Conservation (phyloP, 2,113 vertebrate genomes). For the Phaetusa simplex region DNA sequence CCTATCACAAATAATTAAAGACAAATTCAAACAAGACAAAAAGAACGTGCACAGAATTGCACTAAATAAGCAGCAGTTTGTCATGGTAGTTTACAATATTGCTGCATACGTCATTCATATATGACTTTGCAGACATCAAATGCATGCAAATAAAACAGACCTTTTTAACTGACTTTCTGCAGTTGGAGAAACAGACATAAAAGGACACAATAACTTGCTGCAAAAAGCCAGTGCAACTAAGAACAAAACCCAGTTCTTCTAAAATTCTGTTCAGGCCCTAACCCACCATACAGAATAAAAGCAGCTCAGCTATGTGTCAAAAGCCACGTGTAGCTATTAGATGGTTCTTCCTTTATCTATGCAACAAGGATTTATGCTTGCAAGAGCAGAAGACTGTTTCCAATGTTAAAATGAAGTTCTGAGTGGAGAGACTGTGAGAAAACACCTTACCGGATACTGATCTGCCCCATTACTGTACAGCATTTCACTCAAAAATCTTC, state of each 20-base stretch:
- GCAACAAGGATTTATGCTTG: not conserved
- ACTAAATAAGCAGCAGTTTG: not conserved
- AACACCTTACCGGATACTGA: not conserved
- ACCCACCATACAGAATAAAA: fast-evolving
- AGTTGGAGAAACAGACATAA: not conserved
- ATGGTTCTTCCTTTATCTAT: not conserved
- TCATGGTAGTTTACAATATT: fast-evolving
- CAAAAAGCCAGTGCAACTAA: not conserved
- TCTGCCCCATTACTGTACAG: not conserved
- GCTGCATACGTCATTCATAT: not conserved
- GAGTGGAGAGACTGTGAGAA: not conserved
- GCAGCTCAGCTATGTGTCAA: not conserved
- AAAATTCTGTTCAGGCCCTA: not conserved
- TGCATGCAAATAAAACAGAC: fast-evolving
- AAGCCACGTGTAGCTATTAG: not conserved
- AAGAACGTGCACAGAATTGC: not conserved
- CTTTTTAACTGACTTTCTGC: not conserved
- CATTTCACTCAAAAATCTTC: not conserved
- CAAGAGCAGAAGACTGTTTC: not conserved
- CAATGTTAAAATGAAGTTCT: not conserved
- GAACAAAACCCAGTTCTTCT: not conserved
- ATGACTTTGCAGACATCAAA: not conserved
- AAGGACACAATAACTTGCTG: not conserved
- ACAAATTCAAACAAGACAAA: not conserved
- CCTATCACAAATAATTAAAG: not conserved